These are phyloP conservation scores for Eurytoma adleriae DNA, from an alignment of 2,888 invertebrate genomes.

Conservation along the genomic window DNA sequence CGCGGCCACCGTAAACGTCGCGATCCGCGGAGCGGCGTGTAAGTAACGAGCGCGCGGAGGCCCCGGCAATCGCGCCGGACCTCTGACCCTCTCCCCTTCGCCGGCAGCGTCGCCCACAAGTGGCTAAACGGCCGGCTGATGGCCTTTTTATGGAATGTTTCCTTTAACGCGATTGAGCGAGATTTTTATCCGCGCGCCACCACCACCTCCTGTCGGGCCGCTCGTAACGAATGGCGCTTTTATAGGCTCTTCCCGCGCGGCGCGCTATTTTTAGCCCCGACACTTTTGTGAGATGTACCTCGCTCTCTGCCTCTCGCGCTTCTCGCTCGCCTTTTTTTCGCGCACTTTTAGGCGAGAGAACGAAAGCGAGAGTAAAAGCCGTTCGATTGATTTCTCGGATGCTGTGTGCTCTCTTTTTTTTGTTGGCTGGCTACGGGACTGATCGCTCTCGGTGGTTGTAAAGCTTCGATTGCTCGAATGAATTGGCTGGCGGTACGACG, in stretches of 20 bases:
- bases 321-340: too few species aligned
- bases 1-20: neutral
- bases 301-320: too few species aligned
- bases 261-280: neutral
- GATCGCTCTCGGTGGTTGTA: too few species aligned
- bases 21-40: too few species aligned
- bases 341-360: too few species aligned
- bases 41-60: neutral
- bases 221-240: neutral
- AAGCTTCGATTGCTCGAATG: too few species aligned
- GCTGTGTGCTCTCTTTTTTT: too few species aligned
- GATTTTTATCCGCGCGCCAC: constrained; percentile 5
- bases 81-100: neutral
- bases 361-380: too few species aligned
- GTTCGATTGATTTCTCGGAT: neutral
- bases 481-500: too few species aligned
- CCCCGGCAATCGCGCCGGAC: neutral
- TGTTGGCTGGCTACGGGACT: too few species aligned
- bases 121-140: neutral
- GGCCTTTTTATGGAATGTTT: constrained; percentile 1
- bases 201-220: neutral
- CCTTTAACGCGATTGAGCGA: neutral
- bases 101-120: neutral
- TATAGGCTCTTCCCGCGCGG: neutral
- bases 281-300: neutral